Percentiles rank a stretch among this genome's conserved stretches.
These are phyloP conservation scores for Sycophila sp. DNA, from an alignment of 1,140 invertebrate genomes.

Conservation along the genomic window DNA sequence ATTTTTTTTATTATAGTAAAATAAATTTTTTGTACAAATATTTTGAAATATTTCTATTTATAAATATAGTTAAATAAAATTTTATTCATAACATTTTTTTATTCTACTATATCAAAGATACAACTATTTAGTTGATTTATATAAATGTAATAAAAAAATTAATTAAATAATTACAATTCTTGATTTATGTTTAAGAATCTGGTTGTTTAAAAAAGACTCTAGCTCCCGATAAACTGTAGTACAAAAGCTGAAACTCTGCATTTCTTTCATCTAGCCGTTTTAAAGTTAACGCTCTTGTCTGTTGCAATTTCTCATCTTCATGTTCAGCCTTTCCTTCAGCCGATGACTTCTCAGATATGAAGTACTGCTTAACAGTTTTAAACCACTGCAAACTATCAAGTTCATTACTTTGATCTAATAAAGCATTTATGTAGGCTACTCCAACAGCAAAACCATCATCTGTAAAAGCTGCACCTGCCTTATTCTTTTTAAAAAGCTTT, in stretches of 20 bases:
- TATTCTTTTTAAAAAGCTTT: constrained; percentile 90
- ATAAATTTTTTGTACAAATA: constrained; percentile 24
- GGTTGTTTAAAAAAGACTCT: constrained; percentile 87
- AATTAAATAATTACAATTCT: no score
- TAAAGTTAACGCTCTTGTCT: constrained; percentile 92
- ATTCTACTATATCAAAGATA: constrained; percentile 32
- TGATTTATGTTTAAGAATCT: constrained; percentile 55
- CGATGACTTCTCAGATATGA: constrained; percentile 64
- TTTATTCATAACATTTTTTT: constrained; percentile 8
- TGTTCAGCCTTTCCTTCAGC: constrained; percentile 59
- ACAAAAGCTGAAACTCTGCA: constrained; percentile 90
- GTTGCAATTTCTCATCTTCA: constrained; percentile 87
- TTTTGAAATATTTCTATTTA: constrained; percentile 23
- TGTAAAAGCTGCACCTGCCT: constrained; percentile 87
- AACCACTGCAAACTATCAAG: constrained; percentile 98
- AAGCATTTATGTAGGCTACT: constrained; percentile 76
- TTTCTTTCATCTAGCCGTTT: constrained; percentile 84
- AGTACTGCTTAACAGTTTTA: constrained; percentile 83
- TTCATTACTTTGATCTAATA: constrained; percentile 78
- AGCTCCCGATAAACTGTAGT: constrained; percentile 92
- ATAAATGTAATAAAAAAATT: no score
- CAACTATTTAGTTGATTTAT: not conserved
- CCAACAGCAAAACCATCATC: constrained; percentile 99
- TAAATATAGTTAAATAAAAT: constrained; percentile 10
- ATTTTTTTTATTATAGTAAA: constrained; percentile 1